Evolutionary conservation across 2,113 vertebrate species (phyloP).

Genomic region (Psilopsiagon aymara): DNA sequence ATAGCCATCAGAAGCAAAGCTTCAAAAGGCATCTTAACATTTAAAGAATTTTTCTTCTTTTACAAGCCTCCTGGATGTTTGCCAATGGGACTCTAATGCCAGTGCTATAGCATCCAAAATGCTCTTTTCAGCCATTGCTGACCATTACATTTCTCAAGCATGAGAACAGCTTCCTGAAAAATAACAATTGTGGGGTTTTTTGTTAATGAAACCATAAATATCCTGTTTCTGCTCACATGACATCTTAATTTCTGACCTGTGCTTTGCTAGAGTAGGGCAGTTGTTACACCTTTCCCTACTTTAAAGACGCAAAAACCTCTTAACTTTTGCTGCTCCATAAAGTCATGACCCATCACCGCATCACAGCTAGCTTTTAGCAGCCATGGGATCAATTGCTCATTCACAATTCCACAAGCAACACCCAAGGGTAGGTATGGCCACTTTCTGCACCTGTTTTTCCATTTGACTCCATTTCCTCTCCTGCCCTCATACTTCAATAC

Average conservation of each 20-base stretch:
- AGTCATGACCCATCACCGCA: not conserved
- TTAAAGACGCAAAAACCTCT: not conserved
- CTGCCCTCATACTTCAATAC: not conserved
- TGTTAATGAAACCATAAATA: not conserved
- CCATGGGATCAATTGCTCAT: not conserved
- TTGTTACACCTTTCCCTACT: not conserved
- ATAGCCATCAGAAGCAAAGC: not conserved
- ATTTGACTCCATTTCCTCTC: not conserved
- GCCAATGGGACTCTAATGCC: not conserved
- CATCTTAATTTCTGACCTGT: not conserved
- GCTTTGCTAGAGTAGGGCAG: not conserved
- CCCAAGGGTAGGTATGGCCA: too few species aligned
- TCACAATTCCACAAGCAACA: not conserved
- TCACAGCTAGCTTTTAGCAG: not conserved
- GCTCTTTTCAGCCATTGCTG: constrained; percentile 61
- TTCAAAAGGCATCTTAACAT: too few species aligned
- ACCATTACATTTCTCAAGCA: constrained; percentile 56
- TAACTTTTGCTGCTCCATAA: not conserved
- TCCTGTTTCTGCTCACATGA: not conserved
- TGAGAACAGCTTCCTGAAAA: constrained; percentile 53
- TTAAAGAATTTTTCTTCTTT: not conserved
- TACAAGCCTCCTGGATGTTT: not conserved
- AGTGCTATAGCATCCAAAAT: constrained; percentile 25
- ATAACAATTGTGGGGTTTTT: not conserved
- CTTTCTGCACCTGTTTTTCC: not conserved